Base-by-base conservation (phyloP, 2,113 vertebrate species). In the Casuarius casuarius region DNA sequence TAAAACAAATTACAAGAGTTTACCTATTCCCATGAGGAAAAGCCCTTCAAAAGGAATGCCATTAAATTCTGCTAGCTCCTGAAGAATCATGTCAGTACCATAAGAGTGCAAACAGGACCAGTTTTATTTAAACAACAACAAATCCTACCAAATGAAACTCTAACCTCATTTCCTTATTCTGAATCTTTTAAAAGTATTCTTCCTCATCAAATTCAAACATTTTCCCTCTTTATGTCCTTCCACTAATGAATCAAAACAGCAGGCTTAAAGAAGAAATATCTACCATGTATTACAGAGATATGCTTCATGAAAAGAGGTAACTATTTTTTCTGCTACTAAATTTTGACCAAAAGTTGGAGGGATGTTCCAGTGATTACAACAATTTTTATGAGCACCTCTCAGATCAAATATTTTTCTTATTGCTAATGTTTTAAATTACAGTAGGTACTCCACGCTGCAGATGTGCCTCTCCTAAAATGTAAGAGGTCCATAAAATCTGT, bases 381-480 rank as follows among this genome's bases (percentile, higher is more conserved):
- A 19, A 20, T 18, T 94, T 48, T 84, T 74, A 76, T 76, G 67
- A 91, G 31, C 49, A n/a, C 12, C 59, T 58, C 49, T 66, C n/a
- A 85, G n/a, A 91, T 74, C 0, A 38, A 9, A 22, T 19, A 5
- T 82, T 65, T 87, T 73, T 96, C 89, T 56, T 79, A 44, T 11
- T 78, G 22, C 26, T 90, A 42, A 81, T 19, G n/a, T 33, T 95
- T 77, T 87, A 82, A 91, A 95, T 40, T 29, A 74, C 49, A 89
- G 87, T 65, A 87, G 70, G 82, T 89, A 71, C 84, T 96, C 52
- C 82, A 92, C 26, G n/a, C n/a, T 76, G 65, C 89, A 96, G 89
- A 86, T 92, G 90, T 79, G 96, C 78, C 87, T 65, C 78, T 94
- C 90, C 49, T 46, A 87, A 76, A 91, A 70, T 2, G 35, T 77